Percentiles rank a stretch among this genome's conserved stretches.
Evolutionary conservation across 1,140 invertebrate genomes (phyloP).

Genomic region (Drosophila saltans): DNA sequence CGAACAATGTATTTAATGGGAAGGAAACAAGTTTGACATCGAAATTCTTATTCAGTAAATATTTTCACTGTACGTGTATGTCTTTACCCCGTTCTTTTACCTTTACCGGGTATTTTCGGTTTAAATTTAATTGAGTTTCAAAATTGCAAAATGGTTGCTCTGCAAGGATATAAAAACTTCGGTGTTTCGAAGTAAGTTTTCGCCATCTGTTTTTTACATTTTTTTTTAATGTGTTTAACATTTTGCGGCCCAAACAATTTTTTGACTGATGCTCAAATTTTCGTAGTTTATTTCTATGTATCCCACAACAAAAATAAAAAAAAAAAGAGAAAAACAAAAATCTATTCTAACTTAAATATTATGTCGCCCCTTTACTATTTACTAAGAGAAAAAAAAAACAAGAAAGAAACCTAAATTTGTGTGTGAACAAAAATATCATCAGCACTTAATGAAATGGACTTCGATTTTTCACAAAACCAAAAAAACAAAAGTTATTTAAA

Average conservation of each 20-base stretch:
- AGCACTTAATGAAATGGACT: constrained; percentile 83
- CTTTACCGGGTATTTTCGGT: too few species aligned
- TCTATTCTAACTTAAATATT: constrained; percentile 70
- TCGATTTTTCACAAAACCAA: constrained; percentile 81
- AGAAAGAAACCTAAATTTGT: constrained; percentile 78
- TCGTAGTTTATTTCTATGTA: constrained; percentile 65
- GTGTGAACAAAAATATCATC: constrained; percentile 83
- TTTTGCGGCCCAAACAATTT: constrained; percentile 74
- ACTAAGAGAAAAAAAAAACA: constrained; percentile 9
- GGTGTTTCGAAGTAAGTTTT: neutral
- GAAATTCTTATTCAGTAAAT: too few species aligned
- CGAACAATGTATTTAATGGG: too few species aligned
- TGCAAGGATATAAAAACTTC: neutral
- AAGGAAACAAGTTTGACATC: too few species aligned
- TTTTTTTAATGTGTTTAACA: constrained; percentile 40
- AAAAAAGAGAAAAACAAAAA: constrained; percentile 35
- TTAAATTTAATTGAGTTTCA: too few species aligned
- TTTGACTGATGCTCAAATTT: constrained; percentile 80
- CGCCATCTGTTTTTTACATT: constrained; percentile 19
- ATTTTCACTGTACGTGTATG: too few species aligned
- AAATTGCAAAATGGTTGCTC: too few species aligned
- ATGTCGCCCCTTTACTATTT: constrained; percentile 71
- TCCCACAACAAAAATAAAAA: constrained; percentile 11
- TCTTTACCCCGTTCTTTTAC: too few species aligned
- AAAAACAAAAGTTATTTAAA: constrained; percentile 43